These are phyloP conservation scores for Pseudomyrmex sp. DNA, from an alignment of 1,140 invertebrate species.

Conservation along the genomic window DNA sequence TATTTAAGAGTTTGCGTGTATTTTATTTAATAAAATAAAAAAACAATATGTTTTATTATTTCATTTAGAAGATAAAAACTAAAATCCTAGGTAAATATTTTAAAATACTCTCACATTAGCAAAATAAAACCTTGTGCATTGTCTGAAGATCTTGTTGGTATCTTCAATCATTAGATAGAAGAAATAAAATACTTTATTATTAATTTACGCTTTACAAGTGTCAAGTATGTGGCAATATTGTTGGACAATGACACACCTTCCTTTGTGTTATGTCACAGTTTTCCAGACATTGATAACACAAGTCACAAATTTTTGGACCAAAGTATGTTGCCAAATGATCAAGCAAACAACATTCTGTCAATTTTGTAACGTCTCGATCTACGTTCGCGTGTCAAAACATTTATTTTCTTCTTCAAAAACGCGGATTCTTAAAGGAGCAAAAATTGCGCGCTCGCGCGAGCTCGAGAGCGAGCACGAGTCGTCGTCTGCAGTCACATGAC, in stretches of 20 bases:
- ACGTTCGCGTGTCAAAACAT: no score
- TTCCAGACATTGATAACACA: background rate
- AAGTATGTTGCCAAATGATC: background rate
- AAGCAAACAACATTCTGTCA: background rate
- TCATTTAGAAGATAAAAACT: background rate
- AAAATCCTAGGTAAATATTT: no score
- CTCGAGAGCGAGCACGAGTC: background rate
- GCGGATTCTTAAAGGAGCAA: background rate
- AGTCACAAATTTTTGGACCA: background rate
- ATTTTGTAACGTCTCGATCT: background rate
- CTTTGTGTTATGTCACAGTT: constrained; percentile 21
- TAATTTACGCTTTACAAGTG: no score
- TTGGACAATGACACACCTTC: background rate
- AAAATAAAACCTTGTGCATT: no score
- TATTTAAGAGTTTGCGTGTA: background rate
- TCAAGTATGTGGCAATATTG: no score
- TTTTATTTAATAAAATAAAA: background rate
- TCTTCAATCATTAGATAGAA: no score
- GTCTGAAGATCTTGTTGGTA: no score
- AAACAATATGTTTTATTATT: background rate
- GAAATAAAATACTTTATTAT: no score
- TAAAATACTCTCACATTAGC: no score
- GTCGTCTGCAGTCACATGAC: constrained; percentile 82
- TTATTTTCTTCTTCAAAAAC: background rate
- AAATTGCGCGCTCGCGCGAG: background rate